Percentiles rank a stretch among this genome's conserved stretches.
These are phyloP conservation scores for Mycalesis mineus DNA, from an alignment of 2,888 invertebrate species.

Conservation along the genomic window DNA sequence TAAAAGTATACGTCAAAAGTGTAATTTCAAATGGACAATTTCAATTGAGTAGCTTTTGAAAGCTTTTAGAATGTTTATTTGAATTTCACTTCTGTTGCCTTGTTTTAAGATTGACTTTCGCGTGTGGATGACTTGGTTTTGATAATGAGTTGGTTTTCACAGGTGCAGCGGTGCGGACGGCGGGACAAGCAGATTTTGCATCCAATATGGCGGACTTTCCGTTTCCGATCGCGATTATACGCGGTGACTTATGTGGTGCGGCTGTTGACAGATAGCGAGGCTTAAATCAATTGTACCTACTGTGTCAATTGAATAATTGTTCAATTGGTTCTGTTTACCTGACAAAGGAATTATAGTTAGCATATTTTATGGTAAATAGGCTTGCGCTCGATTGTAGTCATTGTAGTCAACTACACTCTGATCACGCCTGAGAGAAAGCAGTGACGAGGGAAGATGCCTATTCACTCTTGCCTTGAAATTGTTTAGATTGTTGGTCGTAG, in stretches of 20 bases:
- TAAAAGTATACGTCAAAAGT: slow-evolving; percentile 31
- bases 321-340: not conserved
- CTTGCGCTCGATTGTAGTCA: too few relatives aligned
- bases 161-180: slow-evolving; percentile 71
- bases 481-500: too few relatives aligned
- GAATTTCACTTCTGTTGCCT: slow-evolving; percentile 22
- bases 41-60: slow-evolving; percentile 26
- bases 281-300: slow-evolving; percentile 14
- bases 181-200: slow-evolving; percentile 69
- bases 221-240: slow-evolving; percentile 66
- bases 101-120: slow-evolving; percentile 26
- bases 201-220: slow-evolving; percentile 73
- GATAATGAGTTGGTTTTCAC: slow-evolving; percentile 46
- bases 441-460: too few relatives aligned
- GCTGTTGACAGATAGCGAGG: slow-evolving; percentile 35
- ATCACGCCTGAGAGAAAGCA: too few relatives aligned
- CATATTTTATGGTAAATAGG: not conserved
- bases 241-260: slow-evolving; percentile 49
- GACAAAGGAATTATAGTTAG: slow-evolving; percentile 1
- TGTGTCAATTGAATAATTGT: not conserved
- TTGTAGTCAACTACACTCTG: too few relatives aligned
- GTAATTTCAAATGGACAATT: slow-evolving; percentile 26
- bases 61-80: slow-evolving; percentile 23
- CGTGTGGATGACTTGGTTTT: slow-evolving; percentile 16
- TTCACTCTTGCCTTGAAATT: too few relatives aligned